A percentile compares a stretch with the other conserved stretches of the same genome.
These are phyloP conservation scores for Corapipo altera DNA, from an alignment of 2,113 vertebrate genomes.

Conservation along the genomic window DNA sequence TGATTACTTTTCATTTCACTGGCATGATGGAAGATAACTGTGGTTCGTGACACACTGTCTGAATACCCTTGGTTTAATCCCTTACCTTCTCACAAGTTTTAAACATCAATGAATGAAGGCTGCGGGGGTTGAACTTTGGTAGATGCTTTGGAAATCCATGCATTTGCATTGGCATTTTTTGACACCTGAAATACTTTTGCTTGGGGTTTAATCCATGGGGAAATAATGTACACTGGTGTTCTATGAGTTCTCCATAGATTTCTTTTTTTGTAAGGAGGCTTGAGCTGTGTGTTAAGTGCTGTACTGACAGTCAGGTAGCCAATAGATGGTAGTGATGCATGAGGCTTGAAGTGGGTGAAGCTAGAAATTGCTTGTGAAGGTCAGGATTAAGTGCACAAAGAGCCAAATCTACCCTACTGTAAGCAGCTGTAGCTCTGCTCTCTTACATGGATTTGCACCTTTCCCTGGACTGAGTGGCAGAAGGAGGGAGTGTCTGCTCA, in stretches of 20 bases:
- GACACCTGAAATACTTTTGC: neutral
- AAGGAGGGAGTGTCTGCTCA: neutral
- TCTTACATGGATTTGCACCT: neutral
- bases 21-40: slow-evolving; percentile 12
- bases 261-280: neutral
- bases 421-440: neutral
- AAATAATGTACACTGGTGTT: neutral
- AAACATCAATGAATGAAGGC: neutral
- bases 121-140: neutral
- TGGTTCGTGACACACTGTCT: slow-evolving; percentile 11
- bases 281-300: neutral
- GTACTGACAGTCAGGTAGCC: neutral
- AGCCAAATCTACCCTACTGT: neutral
- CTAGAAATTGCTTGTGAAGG: neutral
- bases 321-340: neutral
- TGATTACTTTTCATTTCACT: slow-evolving; percentile 13
- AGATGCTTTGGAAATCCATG: slow-evolving; percentile 7
- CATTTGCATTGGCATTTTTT: slow-evolving; percentile 14
- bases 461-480: neutral
- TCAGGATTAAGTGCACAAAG: neutral
- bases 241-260: neutral
- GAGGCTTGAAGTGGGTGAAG: neutral
- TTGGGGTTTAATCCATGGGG: neutral
- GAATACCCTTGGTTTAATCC: neutral
- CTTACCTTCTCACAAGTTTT: neutral